Evolutionary conservation across 2,888 invertebrate species (phyloP).

Genomic region (Escarpia spicata): DNA sequence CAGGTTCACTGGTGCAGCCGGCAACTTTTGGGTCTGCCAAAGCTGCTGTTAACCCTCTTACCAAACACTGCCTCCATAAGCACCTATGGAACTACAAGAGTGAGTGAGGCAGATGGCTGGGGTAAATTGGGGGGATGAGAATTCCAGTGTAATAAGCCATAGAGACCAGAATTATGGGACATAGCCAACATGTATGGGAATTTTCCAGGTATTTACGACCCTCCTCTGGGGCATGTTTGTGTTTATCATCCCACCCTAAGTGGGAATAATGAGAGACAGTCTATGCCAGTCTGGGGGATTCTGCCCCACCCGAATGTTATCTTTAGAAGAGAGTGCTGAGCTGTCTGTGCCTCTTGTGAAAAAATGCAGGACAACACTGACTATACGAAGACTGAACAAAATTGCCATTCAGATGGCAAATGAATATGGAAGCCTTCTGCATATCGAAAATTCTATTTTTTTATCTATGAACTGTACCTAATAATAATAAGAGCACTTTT

Average conservation of each 20-base stretch:
- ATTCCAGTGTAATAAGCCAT: not conserved
- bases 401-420: no score
- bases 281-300: not conserved
- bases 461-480: no score
- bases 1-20: not conserved
- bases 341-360: no score
- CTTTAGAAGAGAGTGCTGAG: not conserved
- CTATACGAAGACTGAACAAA: no score
- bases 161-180: not conserved
- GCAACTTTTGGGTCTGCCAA: not conserved
- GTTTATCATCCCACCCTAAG: constrained; percentile 5
- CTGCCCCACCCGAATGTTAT: not conserved
- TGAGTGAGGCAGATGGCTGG: not conserved
- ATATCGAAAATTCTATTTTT: no score
- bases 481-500: no score
- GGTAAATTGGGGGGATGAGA: not conserved
- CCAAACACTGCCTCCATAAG: not conserved
- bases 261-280: not conserved
- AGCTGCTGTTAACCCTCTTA: not conserved
- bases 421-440: no score
- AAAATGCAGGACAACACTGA: no score
- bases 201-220: not conserved
- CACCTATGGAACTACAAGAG: not conserved
- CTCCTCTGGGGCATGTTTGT: not conserved
- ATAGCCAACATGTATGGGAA: not conserved